A percentile compares a stretch with the other conserved stretches of the same genome.
These are phyloP conservation scores for Anguilla obscura DNA, from an alignment of 2,797 vertebrate species.

Conservation along the genomic window DNA sequence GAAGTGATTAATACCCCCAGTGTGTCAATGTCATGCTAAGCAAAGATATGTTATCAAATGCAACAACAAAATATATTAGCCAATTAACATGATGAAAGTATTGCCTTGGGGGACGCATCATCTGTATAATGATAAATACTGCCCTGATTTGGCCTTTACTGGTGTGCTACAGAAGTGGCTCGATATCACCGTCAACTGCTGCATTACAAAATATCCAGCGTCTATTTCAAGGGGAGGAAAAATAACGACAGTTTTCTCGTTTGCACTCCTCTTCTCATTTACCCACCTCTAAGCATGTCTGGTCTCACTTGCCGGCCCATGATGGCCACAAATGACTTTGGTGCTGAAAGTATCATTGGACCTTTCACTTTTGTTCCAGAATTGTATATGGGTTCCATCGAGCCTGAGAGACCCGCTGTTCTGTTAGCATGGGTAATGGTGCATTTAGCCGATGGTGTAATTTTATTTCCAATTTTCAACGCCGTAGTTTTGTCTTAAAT, in stretches of 20 bases:
- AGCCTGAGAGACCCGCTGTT: constrained; percentile 57
- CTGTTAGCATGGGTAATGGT: constrained; percentile 70
- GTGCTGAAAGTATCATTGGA: constrained; percentile 34
- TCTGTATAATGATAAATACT: constrained; percentile 12
- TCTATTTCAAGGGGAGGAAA: background rate
- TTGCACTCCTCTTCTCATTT: background rate
- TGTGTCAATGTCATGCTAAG: too few species aligned
- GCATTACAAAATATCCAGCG: background rate
- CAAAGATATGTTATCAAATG: background rate
- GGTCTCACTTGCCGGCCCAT: constrained; percentile 53
- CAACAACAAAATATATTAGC: background rate
- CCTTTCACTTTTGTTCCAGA: constrained; percentile 43
- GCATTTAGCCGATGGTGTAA: constrained; percentile 72
- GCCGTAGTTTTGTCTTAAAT: constrained; percentile 68
- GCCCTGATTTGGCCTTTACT: background rate
- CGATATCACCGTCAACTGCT: background rate
- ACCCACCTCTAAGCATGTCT: constrained; percentile 40
- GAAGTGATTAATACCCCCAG: background rate
- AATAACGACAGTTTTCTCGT: background rate
- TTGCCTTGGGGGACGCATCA: background rate
- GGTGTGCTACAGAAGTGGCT: background rate
- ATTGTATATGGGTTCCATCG: constrained; percentile 52
- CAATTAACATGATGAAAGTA: background rate
- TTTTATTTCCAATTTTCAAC: constrained; percentile 79
- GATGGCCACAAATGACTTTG: constrained; percentile 38